phyloP scores from a whole-genome alignment of 2,797 vertebrate genomes.

The Lagorchestes hirsutus region DNA sequence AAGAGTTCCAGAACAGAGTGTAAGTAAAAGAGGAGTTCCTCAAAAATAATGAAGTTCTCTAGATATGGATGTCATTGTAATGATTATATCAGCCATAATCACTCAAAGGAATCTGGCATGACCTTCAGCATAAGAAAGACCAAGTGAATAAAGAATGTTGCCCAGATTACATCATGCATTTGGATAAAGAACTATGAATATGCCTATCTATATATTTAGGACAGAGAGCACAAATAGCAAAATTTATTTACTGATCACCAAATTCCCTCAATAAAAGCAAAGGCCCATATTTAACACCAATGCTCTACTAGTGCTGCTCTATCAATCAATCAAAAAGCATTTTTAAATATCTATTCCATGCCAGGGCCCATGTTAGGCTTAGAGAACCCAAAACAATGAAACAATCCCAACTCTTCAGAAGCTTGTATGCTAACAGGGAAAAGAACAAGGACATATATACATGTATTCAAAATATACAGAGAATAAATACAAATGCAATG shows the following conservation, averaged over 20 bases:
- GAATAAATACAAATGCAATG: neutral
- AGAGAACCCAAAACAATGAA: neutral
- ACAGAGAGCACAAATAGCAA: neutral
- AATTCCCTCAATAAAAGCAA: neutral
- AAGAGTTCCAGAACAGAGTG: neutral
- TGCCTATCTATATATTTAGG: neutral
- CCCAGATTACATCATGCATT: neutral
- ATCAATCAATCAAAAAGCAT: neutral
- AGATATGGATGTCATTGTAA: neutral
- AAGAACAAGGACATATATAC: neutral
- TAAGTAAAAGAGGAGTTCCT: neutral
- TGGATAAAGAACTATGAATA: neutral
- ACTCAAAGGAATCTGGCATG: neutral
- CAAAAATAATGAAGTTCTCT: neutral
- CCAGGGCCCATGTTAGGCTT: neutral
- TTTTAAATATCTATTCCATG: neutral
- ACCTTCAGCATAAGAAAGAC: neutral
- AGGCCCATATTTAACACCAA: neutral
- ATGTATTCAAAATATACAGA: neutral
- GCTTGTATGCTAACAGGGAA: neutral
- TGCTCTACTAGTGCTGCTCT: neutral
- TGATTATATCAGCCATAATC: neutral
- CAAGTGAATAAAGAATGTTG: neutral
- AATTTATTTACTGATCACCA: neutral
- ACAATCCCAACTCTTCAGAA: neutral